phyloP scores from a whole-genome alignment of 2,888 invertebrate genomes.

The Alloscopus bannaensis region DNA sequence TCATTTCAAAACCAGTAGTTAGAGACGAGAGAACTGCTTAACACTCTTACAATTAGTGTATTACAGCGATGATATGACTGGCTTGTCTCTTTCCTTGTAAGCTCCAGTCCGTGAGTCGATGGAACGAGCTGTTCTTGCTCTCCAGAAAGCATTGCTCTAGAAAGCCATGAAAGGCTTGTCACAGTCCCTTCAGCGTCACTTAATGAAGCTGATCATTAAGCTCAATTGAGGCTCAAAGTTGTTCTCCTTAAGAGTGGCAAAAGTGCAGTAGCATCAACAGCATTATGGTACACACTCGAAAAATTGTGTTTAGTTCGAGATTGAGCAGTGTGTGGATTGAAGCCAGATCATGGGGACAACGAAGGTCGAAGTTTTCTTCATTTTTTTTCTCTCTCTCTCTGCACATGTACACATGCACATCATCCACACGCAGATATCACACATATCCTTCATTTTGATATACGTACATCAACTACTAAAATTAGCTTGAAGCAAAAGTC shows the following conservation, averaged over 20 bases:
- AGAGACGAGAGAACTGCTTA: too few species aligned
- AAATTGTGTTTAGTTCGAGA: slow-evolving; percentile 42
- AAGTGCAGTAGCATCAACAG: too few species aligned
- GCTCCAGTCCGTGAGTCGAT: too few species aligned
- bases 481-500: slow-evolving; percentile 59
- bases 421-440: too few species aligned
- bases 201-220: slow-evolving; percentile 61
- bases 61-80: background rate
- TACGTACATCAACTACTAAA: slow-evolving; percentile 54
- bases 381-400: slow-evolving; percentile 11
- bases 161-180: too few species aligned
- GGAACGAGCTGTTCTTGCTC: too few species aligned
- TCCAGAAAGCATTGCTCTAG: too few species aligned
- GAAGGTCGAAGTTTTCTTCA: slow-evolving; percentile 54
- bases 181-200: slow-evolving; percentile 38
- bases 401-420: background rate
- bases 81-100: slow-evolving; percentile 43
- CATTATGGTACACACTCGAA: slow-evolving; percentile 11
- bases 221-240: slow-evolving; percentile 59
- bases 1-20: background rate
- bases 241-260: slow-evolving; percentile 42
- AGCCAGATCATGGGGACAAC: slow-evolving; percentile 63
- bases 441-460: slow-evolving; percentile 37
- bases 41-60: too few species aligned
- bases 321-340: slow-evolving; percentile 55